Evolutionary conservation across 2,113 vertebrate species (phyloP), one percentile per base, ranked within the genome.

Genomic region (Callaeas wilsoni): DNA sequence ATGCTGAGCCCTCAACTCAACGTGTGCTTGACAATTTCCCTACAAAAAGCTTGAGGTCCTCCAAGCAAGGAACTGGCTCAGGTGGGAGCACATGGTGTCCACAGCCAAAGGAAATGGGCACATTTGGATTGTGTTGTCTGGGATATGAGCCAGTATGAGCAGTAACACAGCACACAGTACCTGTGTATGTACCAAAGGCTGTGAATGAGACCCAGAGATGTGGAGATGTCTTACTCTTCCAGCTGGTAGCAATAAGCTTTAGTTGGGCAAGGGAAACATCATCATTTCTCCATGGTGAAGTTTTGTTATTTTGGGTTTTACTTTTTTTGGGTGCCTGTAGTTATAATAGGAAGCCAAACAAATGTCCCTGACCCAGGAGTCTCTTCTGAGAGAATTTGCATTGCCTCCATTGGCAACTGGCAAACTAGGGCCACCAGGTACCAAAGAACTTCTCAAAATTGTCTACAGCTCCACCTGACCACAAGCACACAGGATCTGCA

Each of bases 401-500:
- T 60, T 69, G 35, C 10, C 49, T 39, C 25, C 53, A 9, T 2
- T 16, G 20, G 25, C 63, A 84, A 44, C 14, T 67, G 70, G 27
- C 25, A 84, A 65, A 65, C 13, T 37, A 21, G 27, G 23, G 27
- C 26, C 50, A 62, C 29, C 39, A 47, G 53, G 18, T 52, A n/a
- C 26, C 50, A 53, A 81, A 87, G 23, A 63, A 12, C 82, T 84
- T 50, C 50, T 47, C 35, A 17, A 57, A 78, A 70, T 5, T 70
- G 20, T 30, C 60, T 49, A 8, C 55, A 82, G 29, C 41, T 80
- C 37, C 41, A 80, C 25, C 53, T 64, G 33, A 73, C 67, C 0
- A 0, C 39, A 50, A n/a, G 15, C 30, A 62, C 13, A 2, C 0
- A 16, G 25, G 33, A 32, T 15, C 39, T 67, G 10, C 60, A 59